Percentiles rank a stretch among this genome's conserved stretches.
These are phyloP conservation scores for Zaprionus kolodkinae DNA, from an alignment of 1,140 invertebrate genomes.

Conservation along the genomic window DNA sequence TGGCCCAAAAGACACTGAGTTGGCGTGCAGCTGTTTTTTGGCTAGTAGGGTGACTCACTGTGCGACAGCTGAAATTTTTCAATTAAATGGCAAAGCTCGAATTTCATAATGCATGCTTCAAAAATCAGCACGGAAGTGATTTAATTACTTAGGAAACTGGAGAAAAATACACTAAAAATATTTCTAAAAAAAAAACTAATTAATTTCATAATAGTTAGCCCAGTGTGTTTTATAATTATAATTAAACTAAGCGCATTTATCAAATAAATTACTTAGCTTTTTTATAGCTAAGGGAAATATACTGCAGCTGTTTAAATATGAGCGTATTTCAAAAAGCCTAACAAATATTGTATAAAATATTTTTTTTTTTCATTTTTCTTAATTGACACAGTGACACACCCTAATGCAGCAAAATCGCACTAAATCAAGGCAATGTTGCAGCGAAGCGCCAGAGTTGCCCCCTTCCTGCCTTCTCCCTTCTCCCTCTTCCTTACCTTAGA, in stretches of 20 bases:
- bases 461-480: background rate
- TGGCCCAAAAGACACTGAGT: slow-evolving; percentile 52
- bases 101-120: background rate
- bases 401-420: slow-evolving; percentile 7
- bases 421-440: slow-evolving; percentile 26
- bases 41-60: slow-evolving; percentile 34
- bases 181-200: background rate
- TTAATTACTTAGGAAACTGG: slow-evolving; percentile 6
- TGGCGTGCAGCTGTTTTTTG: slow-evolving; percentile 16
- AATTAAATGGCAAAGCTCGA: slow-evolving; percentile 20
- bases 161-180: background rate
- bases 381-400: slow-evolving; percentile 27
- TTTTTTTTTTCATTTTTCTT: too few species aligned
- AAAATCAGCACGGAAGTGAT: background rate
- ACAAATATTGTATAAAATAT: too few species aligned
- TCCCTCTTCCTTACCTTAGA: background rate
- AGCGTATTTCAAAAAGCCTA: too few species aligned
- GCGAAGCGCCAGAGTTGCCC: slow-evolving; percentile 16
- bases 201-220: too few species aligned
- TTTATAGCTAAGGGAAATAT: too few species aligned
- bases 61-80: slow-evolving; percentile 14
- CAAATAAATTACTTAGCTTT: too few species aligned
- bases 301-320: too few species aligned
- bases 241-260: too few species aligned
- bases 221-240: too few species aligned